A percentile compares a stretch with the other conserved stretches of the same genome.
Evolutionary conservation across 2,797 vertebrate species (phyloP).

Genomic region (Peromyscus eremicus): DNA sequence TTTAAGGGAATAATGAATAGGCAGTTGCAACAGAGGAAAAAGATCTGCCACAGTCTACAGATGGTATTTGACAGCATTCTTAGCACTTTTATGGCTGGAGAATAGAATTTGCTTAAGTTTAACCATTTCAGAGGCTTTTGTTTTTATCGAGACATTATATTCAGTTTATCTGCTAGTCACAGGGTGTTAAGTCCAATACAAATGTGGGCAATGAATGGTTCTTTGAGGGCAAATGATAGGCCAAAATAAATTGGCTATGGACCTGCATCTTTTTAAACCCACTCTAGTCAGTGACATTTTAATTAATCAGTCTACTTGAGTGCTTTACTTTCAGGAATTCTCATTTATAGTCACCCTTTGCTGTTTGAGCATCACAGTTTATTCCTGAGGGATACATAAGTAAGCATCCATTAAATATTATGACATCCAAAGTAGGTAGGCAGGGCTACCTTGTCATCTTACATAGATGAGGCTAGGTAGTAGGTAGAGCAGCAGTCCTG

Average conservation of each 20-base stretch:
- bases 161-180: neutral
- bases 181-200: neutral
- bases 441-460: neutral
- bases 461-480: neutral
- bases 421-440: neutral
- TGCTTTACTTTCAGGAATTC: neutral
- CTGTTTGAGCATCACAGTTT: neutral
- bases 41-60: neutral
- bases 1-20: neutral
- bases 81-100: neutral
- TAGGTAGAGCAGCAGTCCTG: neutral
- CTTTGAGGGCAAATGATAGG: neutral
- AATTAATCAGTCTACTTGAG: too few relatives aligned
- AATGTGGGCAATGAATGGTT: neutral
- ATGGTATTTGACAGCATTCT: neutral
- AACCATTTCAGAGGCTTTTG: neutral
- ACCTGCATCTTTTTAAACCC: neutral
- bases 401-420: neutral
- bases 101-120: neutral
- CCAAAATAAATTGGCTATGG: neutral
- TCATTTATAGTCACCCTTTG: neutral
- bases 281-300: neutral
- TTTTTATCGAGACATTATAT: neutral
- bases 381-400: neutral
- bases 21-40: neutral